Evolutionary conservation across 2,113 vertebrate species (phyloP).

Genomic region (Motacilla alba): DNA sequence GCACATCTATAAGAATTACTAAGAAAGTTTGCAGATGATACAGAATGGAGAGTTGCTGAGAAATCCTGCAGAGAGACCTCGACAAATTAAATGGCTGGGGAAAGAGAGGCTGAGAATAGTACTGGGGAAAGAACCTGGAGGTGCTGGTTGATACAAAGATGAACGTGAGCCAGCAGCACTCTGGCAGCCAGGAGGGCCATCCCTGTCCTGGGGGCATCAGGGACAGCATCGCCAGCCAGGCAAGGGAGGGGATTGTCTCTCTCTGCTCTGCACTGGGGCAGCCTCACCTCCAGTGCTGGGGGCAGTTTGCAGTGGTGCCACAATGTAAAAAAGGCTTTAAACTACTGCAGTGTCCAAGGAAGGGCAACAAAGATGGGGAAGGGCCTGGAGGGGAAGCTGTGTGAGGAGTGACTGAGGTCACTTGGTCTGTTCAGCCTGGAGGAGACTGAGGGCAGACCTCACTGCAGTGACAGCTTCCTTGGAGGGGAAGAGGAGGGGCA

Average conservation of each 20-base stretch:
- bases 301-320: neutral
- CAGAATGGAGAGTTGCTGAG: neutral
- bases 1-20: neutral
- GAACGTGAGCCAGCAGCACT: neutral
- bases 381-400: accelerated
- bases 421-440: neutral
- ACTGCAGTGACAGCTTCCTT: neutral
- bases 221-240: accelerated
- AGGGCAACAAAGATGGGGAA: accelerated
- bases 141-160: accelerated
- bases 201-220: neutral
- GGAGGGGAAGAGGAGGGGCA: neutral
- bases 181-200: neutral
- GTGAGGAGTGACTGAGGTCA: neutral
- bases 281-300: neutral
- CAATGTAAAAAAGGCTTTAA: accelerated
- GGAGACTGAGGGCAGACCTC: neutral
- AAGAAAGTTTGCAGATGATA: neutral
- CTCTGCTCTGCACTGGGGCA: accelerated
- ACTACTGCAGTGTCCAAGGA: accelerated
- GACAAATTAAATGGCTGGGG: neutral
- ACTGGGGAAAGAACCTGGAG: accelerated
- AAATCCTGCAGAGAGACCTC: neutral
- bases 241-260: neutral
- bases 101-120: neutral